Percentiles rank a stretch among this genome's conserved stretches.
phyloP scores from a whole-genome alignment of 2,888 invertebrate genomes.

The Uropetala carovei region DNA sequence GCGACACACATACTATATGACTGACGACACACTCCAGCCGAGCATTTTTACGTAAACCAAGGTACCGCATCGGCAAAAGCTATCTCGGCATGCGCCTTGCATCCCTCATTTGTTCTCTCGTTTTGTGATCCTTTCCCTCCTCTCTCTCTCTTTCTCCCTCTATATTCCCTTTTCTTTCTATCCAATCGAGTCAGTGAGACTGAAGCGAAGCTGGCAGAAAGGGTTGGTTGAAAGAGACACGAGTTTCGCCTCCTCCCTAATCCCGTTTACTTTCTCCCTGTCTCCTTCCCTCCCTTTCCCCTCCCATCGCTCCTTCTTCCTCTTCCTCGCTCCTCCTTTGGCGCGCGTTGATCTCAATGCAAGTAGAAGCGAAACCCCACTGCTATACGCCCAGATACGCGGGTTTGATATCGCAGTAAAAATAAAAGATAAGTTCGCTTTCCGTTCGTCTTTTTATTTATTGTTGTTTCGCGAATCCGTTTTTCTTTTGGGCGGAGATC shows the following conservation, averaged over 20 bases:
- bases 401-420: too few relatives aligned
- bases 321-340: too few relatives aligned
- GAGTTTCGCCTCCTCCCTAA: neutral
- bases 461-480: too few relatives aligned
- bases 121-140: neutral
- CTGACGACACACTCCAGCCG: neutral
- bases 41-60: neutral
- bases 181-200: neutral
- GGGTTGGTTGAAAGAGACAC: neutral
- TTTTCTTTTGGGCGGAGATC: too few relatives aligned
- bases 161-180: neutral
- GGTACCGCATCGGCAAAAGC: neutral
- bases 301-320: neutral
- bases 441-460: too few relatives aligned
- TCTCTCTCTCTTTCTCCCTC: neutral
- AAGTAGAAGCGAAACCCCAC: too few relatives aligned
- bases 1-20: neutral
- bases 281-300: neutral
- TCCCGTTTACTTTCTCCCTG: neutral
- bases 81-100: too few relatives aligned
- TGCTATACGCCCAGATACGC: too few relatives aligned
- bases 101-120: too few relatives aligned
- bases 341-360: too few relatives aligned
- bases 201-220: neutral
- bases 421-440: too few relatives aligned